Percentiles rank a stretch among this genome's conserved stretches.
These are phyloP conservation scores for Pelagia noctiluca DNA, from an alignment of 30 jellyfish, hydroid and myxozoan genomes.

Conservation along the genomic window DNA sequence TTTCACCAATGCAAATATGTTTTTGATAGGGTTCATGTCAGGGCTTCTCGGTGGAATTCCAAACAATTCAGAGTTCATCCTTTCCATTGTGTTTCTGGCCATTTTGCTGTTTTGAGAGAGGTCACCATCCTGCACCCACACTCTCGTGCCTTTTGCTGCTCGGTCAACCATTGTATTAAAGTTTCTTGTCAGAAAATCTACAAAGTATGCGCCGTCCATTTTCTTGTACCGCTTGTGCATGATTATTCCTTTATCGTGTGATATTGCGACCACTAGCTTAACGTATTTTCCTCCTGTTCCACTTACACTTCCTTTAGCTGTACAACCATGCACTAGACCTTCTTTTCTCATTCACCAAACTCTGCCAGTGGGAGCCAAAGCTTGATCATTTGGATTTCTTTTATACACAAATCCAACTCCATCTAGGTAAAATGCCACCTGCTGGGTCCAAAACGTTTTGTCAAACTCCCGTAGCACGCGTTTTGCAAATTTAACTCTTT, in stretches of 20 bases:
- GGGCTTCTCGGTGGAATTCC: constrained; percentile 43
- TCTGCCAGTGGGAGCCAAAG: constrained; percentile 34
- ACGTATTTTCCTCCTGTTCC: constrained; percentile 57
- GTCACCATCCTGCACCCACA: constrained; percentile 47
- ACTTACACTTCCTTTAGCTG: constrained; percentile 37
- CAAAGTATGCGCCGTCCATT: constrained; percentile 9
- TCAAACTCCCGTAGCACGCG: constrained; percentile 1
- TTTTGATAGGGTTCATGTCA: constrained; percentile 31
- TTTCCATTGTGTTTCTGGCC: constrained; percentile 9
- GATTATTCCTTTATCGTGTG: constrained; percentile 50
- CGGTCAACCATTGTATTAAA: constrained; percentile 12
- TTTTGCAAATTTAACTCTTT: constrained; percentile 24
- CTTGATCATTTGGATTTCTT: constrained; percentile 50
- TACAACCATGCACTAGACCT: constrained; percentile 14
- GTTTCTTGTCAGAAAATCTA: constrained; percentile 8
- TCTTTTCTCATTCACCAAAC: constrained; percentile 19
- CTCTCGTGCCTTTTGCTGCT: constrained; percentile 31
- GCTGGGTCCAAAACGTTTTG: constrained; percentile 21
- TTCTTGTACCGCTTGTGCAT: constrained; percentile 26
- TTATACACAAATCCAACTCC: constrained; percentile 71
- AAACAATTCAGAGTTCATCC: constrained; percentile 21
- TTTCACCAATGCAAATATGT: constrained; percentile 11
- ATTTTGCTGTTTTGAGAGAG: constrained; percentile 34
- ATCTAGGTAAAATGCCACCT: constrained; percentile 54
- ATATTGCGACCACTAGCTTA: constrained; percentile 37